Percentiles rank a stretch among this genome's conserved stretches.
These are phyloP conservation scores for Pampusana beccarii DNA, from an alignment of 2,113 vertebrate genomes.

Conservation along the genomic window DNA sequence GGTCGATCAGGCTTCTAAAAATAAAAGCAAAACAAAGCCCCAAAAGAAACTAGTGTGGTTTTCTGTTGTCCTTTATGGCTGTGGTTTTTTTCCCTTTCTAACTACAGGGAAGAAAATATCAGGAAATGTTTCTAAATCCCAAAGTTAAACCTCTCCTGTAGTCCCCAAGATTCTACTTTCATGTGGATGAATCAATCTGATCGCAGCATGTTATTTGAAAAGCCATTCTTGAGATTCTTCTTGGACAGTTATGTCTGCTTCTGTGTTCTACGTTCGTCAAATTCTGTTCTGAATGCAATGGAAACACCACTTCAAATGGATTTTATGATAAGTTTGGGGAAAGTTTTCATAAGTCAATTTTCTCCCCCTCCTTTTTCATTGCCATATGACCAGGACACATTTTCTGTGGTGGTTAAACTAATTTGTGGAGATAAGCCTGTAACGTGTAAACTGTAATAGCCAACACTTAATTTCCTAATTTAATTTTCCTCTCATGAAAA, in stretches of 20 bases:
- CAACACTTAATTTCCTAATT: not conserved
- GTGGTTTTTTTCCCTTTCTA: fast-evolving
- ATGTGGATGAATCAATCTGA: not conserved
- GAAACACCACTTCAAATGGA: not conserved
- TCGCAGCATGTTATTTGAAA: not conserved
- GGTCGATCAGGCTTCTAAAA: not conserved
- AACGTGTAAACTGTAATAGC: not conserved
- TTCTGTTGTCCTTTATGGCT: not conserved
- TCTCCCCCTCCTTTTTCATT: not conserved
- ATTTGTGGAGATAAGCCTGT: not conserved
- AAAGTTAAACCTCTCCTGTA: not conserved
- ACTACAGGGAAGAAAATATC: not conserved
- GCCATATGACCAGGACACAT: not conserved
- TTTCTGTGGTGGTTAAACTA: not conserved
- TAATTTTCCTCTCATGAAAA: not conserved
- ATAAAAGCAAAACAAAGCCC: not conserved
- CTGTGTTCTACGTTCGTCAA: not conserved
- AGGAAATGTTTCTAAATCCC: not conserved
- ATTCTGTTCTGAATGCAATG: not conserved
- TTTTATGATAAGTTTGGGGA: not conserved
- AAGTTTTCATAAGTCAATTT: not conserved
- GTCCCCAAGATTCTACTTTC: not conserved
- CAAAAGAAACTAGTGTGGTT: not conserved
- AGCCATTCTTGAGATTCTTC: not conserved
- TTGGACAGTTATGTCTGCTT: not conserved